A percentile compares a stretch with the other conserved stretches of the same genome.
These are phyloP conservation scores for Corydoras sp. DNA, from an alignment of 2,113 vertebrate genomes.

Conservation along the genomic window DNA sequence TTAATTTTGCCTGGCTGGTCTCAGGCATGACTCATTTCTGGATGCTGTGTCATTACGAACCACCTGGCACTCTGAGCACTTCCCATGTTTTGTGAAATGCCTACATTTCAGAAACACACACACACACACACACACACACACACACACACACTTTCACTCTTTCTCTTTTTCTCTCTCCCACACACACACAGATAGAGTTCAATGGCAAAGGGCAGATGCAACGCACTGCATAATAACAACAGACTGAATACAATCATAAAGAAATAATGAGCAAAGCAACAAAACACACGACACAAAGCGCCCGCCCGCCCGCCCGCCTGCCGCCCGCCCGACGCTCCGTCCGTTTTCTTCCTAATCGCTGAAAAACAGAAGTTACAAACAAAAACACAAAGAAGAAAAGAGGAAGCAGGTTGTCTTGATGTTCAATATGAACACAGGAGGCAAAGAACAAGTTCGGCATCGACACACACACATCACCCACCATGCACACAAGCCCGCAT, in stretches of 20 bases:
- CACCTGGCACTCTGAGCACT: slow-evolving; percentile 60
- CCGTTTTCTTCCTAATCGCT: neutral
- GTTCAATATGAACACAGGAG: too few relatives aligned
- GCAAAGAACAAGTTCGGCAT: too few relatives aligned
- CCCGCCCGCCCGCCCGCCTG: too few relatives aligned
- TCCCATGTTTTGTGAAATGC: slow-evolving; percentile 73
- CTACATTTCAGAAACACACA: slow-evolving; percentile 43
- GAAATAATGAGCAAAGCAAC: too few relatives aligned
- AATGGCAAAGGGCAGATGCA: slow-evolving; percentile 42
- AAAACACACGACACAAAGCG: too few relatives aligned
- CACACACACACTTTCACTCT: slow-evolving; percentile 22
- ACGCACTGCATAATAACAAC: slow-evolving; percentile 40
- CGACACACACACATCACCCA: too few relatives aligned
- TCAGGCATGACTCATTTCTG: slow-evolving; percentile 30
- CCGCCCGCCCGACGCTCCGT: too few relatives aligned
- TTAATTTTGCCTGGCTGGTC: slow-evolving; percentile 43
- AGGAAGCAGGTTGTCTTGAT: too few relatives aligned
- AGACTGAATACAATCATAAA: neutral
- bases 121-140: slow-evolving; percentile 6
- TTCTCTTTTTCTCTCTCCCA: slow-evolving; percentile 7
- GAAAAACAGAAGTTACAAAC: slow-evolving; percentile 1
- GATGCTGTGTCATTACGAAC: slow-evolving; percentile 44
- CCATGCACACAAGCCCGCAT: too few relatives aligned
- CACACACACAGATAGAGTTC: neutral
- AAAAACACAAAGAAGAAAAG: slow-evolving; percentile 4